Conservation (phyloP, 2,113 vertebrate genomes). For the Terrapene triunguis region DNA sequence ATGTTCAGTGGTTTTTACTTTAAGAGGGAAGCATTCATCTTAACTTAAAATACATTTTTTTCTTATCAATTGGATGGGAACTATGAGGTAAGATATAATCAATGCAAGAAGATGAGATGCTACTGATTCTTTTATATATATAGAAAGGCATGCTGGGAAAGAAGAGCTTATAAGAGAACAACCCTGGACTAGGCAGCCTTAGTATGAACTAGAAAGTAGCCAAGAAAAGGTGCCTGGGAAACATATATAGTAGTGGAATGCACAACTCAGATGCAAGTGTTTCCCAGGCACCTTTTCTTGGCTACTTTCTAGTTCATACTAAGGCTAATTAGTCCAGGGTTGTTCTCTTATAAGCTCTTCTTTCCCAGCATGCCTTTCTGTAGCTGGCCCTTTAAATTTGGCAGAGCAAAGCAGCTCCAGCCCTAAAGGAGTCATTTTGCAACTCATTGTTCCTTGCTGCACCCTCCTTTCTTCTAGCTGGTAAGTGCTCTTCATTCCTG, state of each 20-base stretch:
- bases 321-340: background rate
- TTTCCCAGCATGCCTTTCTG: background rate
- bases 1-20: background rate
- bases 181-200: background rate
- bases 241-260: background rate
- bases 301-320: accelerated
- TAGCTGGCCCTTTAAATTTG: background rate
- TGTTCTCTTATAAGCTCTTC: background rate
- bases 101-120: background rate
- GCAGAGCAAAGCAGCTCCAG: background rate
- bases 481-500: background rate
- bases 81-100: background rate
- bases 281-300: background rate
- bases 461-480: accelerated
- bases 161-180: background rate
- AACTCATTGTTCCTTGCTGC: background rate
- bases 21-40: background rate
- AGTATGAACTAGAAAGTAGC: accelerated
- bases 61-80: background rate
- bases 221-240: background rate
- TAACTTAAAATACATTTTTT: background rate
- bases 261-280: background rate
- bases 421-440: background rate
- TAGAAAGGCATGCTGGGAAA: background rate
- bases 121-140: background rate